These are phyloP conservation scores for Atractosteus spatula DNA, from an alignment of 2,113 vertebrate genomes.

Conservation along the genomic window DNA sequence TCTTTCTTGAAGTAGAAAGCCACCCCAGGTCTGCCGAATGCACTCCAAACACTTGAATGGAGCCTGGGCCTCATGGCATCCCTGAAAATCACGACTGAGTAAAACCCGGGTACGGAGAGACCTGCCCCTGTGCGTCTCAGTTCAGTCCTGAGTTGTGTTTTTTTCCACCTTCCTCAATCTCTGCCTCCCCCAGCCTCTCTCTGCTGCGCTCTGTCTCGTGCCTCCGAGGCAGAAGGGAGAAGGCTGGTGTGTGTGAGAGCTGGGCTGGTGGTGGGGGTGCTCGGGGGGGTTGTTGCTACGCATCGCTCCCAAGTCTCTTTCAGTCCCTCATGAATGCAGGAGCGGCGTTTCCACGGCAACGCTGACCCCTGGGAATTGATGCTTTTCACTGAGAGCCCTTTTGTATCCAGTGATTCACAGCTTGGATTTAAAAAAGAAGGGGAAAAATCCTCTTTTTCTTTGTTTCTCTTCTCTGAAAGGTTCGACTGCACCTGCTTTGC, in stretches of 20 bases:
- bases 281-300: slow-evolving; percentile 38
- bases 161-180: too few relatives aligned
- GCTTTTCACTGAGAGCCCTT: slow-evolving; percentile 59
- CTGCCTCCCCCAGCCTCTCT: too few relatives aligned
- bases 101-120: too few relatives aligned
- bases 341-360: slow-evolving; percentile 73
- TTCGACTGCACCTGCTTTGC: background rate
- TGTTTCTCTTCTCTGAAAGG: slow-evolving; percentile 10
- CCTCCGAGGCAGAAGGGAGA: too few relatives aligned
- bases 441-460: slow-evolving; percentile 23
- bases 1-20: background rate
- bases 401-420: slow-evolving; percentile 55
- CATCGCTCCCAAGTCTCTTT: slow-evolving; percentile 50
- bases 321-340: slow-evolving; percentile 62
- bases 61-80: too few relatives aligned
- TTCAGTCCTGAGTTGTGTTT: too few relatives aligned
- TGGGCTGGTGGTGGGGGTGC: background rate
- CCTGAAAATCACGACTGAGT: too few relatives aligned
- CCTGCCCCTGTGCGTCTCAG: too few relatives aligned
- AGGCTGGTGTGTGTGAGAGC: slow-evolving; percentile 2
- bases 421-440: slow-evolving; percentile 32
- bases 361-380: slow-evolving; percentile 64
- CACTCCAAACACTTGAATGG: too few relatives aligned
- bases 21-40: too few relatives aligned
- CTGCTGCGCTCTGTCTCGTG: too few relatives aligned